A percentile compares a stretch with the other conserved stretches of the same genome.
These are phyloP conservation scores for Ceratina calcarata DNA, from an alignment of 1,140 invertebrate genomes.

Conservation along the genomic window DNA sequence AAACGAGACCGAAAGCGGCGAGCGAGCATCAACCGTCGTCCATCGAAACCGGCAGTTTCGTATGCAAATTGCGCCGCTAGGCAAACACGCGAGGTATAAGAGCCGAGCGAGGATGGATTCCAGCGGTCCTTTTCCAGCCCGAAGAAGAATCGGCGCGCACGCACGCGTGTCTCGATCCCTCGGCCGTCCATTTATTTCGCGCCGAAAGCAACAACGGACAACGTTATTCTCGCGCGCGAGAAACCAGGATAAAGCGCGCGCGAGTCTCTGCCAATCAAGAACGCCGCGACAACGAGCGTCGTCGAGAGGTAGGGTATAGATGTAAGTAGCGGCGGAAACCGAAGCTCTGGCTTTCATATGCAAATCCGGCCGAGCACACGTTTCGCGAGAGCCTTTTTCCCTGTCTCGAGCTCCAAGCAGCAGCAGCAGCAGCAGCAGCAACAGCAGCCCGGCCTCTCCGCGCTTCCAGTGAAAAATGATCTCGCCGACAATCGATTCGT, in stretches of 20 bases:
- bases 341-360: slow-evolving; percentile 57
- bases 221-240: neutral
- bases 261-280: slow-evolving; percentile 52
- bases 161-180: slow-evolving; percentile 3
- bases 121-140: slow-evolving; percentile 2
- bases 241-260: slow-evolving; percentile 37
- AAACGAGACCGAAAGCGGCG: slow-evolving; percentile 4
- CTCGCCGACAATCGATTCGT: slow-evolving; percentile 56
- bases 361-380: slow-evolving; percentile 48
- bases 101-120: neutral
- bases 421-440: too few species aligned
- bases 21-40: neutral
- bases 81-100: slow-evolving; percentile 16
- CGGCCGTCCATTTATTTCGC: neutral
- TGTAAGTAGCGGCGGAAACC: slow-evolving; percentile 45
- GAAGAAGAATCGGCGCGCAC: slow-evolving; percentile 1
- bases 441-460: slow-evolving; percentile 15
- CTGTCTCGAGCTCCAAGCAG: slow-evolving; percentile 4
- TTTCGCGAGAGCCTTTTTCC: slow-evolving; percentile 45
- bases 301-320: slow-evolving; percentile 2
- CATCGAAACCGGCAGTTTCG: neutral
- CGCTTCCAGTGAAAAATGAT: slow-evolving; percentile 59
- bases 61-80: slow-evolving; percentile 28
- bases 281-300: slow-evolving; percentile 50
- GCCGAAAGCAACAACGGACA: neutral